Evolutionary conservation across 1,140 invertebrate genomes (phyloP).

Genomic region (Zaprionus vittiger): DNA sequence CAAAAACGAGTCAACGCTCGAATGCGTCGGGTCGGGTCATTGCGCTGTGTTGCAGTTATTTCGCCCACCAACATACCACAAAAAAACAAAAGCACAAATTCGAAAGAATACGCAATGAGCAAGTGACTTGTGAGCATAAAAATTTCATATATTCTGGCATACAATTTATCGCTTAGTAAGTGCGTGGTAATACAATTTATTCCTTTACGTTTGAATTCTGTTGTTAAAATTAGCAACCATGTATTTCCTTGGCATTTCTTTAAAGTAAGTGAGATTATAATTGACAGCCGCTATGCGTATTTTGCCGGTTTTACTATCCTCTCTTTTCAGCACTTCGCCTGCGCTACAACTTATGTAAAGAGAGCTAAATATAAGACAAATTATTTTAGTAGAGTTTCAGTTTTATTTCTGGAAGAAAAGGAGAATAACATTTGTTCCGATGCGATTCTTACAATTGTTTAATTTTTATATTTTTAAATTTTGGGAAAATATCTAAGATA

Average conservation of each 20-base stretch:
- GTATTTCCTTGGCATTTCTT: neutral
- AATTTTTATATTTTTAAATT: neutral
- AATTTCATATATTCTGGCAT: slow-evolving; percentile 54
- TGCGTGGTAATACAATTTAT: neutral
- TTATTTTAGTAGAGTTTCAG: slow-evolving; percentile 46
- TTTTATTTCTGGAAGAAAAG: neutral
- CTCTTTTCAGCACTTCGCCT: slow-evolving; percentile 38
- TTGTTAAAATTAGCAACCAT: neutral
- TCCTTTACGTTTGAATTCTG: neutral
- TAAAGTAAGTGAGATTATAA: neutral
- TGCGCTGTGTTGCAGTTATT: slow-evolving; percentile 71
- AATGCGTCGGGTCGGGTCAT: slow-evolving; percentile 80
- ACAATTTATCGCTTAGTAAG: neutral
- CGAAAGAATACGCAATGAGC: neutral
- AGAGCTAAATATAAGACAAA: slow-evolving; percentile 41
- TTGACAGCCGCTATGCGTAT: slow-evolving; percentile 6
- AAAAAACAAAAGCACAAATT: slow-evolving; percentile 23
- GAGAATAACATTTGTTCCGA: neutral
- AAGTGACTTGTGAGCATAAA: neutral
- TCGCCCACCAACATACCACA: slow-evolving; percentile 27
- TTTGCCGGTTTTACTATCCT: slow-evolving; percentile 58
- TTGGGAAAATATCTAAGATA: too few relatives aligned
- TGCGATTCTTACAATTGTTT: neutral
- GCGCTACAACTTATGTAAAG: slow-evolving; percentile 33
- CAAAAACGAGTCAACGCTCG: slow-evolving; percentile 83